phyloP scores from a whole-genome alignment of 2,888 invertebrate species.

The Eremobia ochroleuca region DNA sequence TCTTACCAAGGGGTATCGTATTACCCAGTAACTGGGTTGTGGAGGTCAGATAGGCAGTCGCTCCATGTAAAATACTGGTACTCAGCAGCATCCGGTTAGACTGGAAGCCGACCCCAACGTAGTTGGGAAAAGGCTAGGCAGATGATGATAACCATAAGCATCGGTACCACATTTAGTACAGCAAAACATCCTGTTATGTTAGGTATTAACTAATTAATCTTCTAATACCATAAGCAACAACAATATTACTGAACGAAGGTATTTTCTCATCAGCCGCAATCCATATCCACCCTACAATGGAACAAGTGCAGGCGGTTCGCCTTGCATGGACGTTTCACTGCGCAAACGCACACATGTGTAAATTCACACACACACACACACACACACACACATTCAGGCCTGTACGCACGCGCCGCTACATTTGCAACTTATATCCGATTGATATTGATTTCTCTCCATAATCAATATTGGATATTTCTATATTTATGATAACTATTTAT shows the following conservation, averaged over 20 bases:
- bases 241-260: not conserved
- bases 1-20: too few relatives aligned
- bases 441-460: conserved; percentile 68
- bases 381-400: conserved; percentile 3
- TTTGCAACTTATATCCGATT: conserved; percentile 61
- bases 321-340: conserved; percentile 84
- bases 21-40: too few relatives aligned
- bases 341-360: conserved; percentile 66
- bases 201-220: too few relatives aligned
- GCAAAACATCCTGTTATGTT: too few relatives aligned
- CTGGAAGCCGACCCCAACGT: too few relatives aligned
- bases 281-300: conserved; percentile 71
- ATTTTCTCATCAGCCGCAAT: conserved; percentile 6
- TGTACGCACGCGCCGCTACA: conserved; percentile 44
- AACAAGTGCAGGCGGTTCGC: conserved; percentile 84
- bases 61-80: too few relatives aligned
- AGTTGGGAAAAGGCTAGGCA: too few relatives aligned
- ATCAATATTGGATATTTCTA: conserved; percentile 59
- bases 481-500: conserved; percentile 47
- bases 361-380: conserved; percentile 23
- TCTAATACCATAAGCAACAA: not conserved
- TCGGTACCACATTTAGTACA: too few relatives aligned
- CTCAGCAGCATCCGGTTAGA: too few relatives aligned
- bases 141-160: too few relatives aligned
- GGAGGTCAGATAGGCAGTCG: too few relatives aligned